phyloP scores from a whole-genome alignment of 2,113 vertebrate species.

The Nanorana parkeri region DNA sequence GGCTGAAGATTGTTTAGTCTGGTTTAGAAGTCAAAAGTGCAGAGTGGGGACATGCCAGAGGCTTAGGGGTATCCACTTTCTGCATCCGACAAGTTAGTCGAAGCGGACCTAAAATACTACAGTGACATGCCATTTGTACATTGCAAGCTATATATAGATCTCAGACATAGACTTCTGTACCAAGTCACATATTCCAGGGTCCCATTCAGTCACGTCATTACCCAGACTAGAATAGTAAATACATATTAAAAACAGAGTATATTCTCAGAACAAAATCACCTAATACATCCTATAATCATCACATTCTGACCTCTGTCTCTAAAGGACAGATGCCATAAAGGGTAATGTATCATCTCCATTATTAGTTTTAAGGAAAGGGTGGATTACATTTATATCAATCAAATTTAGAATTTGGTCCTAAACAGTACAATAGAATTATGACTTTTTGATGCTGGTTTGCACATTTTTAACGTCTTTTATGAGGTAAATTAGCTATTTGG shows the following conservation, averaged over 20 bases:
- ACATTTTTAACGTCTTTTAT: too few relatives aligned
- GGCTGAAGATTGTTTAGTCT: slow-evolving; percentile 44
- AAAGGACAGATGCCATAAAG: slow-evolving; percentile 7
- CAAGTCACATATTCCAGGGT: slow-evolving; percentile 44
- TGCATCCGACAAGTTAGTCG: slow-evolving; percentile 3
- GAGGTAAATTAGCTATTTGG: too few relatives aligned
- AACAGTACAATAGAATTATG: too few relatives aligned
- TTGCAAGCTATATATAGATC: slow-evolving; percentile 20
- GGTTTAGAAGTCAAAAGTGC: slow-evolving; percentile 51
- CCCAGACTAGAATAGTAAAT: slow-evolving; percentile 37
- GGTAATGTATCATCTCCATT: neutral
- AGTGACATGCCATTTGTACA: slow-evolving; percentile 24
- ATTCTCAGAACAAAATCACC: slow-evolving; percentile 1
- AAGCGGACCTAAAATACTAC: slow-evolving; percentile 28
- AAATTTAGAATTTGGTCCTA: too few relatives aligned
- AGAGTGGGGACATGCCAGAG: slow-evolving; percentile 33
- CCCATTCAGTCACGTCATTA: slow-evolving; percentile 31
- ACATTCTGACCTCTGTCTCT: neutral
- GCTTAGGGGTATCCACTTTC: slow-evolving; percentile 9
- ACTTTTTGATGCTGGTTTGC: too few relatives aligned
- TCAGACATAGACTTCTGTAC: slow-evolving; percentile 19
- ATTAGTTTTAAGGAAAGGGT: neutral
- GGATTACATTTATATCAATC: neutral
- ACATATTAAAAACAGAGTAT: slow-evolving; percentile 3
- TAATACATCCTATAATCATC: neutral